These are phyloP conservation scores for Felis chaus DNA, from an alignment of 2,113 vertebrate genomes.

Conservation along the genomic window DNA sequence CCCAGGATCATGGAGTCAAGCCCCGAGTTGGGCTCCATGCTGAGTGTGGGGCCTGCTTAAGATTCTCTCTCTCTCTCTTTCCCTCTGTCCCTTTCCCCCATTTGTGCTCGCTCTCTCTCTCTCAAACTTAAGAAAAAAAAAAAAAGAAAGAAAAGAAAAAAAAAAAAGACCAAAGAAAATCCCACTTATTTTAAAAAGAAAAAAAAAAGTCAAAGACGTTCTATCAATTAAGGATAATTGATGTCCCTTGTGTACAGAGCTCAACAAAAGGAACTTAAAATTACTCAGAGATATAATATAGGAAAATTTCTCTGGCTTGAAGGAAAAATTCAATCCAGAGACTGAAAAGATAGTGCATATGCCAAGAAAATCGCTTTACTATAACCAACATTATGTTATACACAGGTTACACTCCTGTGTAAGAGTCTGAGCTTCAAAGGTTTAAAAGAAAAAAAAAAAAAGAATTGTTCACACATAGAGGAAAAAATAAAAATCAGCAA, in stretches of 20 bases:
- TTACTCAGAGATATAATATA: not conserved
- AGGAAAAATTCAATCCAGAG: not conserved
- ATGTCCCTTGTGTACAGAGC: not conserved
- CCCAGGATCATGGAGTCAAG: too few species aligned
- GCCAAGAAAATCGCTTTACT: not conserved
- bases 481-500: not conserved
- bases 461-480: not conserved
- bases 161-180: too few species aligned
- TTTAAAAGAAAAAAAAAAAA: not conserved
- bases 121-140: too few species aligned
- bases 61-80: too few species aligned
- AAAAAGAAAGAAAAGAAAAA: too few species aligned
- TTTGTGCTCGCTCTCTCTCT: too few species aligned
- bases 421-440: not conserved
- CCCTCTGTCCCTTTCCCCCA: too few species aligned
- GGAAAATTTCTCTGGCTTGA: not conserved
- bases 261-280: not conserved
- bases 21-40: too few species aligned
- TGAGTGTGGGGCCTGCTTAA: too few species aligned
- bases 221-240: not conserved
- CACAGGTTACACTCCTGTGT: not conserved
- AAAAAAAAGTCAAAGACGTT: not conserved
- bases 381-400: not conserved
- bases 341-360: not conserved
- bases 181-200: too few species aligned